Conservation (phyloP, 2,888 invertebrate genomes). For the Ophioninae sp. region DNA sequence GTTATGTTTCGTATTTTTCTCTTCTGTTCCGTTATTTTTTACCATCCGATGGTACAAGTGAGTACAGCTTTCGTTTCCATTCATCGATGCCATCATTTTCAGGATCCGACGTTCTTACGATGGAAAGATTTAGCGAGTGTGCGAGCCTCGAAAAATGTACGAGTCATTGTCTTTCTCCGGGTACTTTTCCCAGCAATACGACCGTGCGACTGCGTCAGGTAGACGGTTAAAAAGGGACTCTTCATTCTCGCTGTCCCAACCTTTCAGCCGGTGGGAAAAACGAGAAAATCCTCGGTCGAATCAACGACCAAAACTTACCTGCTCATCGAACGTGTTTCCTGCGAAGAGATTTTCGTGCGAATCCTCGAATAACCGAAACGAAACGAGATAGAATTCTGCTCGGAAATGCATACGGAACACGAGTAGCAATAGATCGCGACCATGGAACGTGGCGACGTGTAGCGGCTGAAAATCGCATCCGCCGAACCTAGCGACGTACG, state of each 20-base stretch:
- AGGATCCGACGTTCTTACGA: background rate
- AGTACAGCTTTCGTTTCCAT: no score
- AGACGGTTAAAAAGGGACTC: constrained; percentile 38
- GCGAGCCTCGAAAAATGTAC: background rate
- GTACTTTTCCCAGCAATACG: background rate
- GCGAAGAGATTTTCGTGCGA: background rate
- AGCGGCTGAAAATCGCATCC: no score
- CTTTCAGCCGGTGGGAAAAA: constrained; percentile 23
- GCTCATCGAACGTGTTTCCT: constrained; percentile 2
- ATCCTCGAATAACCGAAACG: background rate
- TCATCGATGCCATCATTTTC: background rate
- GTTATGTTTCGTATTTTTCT: no score
- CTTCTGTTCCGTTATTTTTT: no score
- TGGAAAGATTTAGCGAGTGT: constrained; percentile 9
- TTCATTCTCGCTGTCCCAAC: constrained; percentile 16
- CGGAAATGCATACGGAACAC: no score
- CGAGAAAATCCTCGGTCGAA: constrained; percentile 23
- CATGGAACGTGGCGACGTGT: no score
- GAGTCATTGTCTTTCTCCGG: constrained; percentile 16
- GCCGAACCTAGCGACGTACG: no score
- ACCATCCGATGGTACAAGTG: no score
- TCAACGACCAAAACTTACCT: constrained; percentile 14
- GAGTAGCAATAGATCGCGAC: no score
- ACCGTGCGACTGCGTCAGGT: constrained; percentile 39
- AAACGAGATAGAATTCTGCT: no score